Evolutionary conservation across 2,113 vertebrate species (phyloP).

Genomic region (Oostethus manadensis): DNA sequence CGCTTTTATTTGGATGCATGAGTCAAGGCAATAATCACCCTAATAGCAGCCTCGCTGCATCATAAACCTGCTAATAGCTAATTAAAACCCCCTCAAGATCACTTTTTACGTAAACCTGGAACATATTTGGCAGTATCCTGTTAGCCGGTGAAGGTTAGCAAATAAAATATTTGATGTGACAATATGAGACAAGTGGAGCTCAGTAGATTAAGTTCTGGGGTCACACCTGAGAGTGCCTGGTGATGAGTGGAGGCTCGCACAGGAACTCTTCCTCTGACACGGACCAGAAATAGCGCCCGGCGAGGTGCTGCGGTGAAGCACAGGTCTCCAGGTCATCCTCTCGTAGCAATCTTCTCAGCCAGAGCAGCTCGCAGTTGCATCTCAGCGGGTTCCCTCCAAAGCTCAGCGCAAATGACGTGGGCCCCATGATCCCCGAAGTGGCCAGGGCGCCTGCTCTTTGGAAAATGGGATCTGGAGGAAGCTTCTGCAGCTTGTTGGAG

Average conservation of each 20-base stretch:
- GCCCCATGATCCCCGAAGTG: constrained; percentile 89
- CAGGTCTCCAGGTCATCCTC: constrained; percentile 97
- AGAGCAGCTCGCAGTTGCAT: constrained; percentile 97
- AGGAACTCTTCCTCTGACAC: constrained; percentile 97
- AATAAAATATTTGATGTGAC: constrained; percentile 38
- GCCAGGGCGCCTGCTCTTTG: constrained; percentile 90
- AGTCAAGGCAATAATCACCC: constrained; percentile 1
- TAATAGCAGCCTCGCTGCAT: constrained; percentile 2
- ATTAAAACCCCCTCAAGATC: no score
- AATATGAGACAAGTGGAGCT: neutral
- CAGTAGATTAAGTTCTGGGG: neutral
- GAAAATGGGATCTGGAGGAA: constrained; percentile 94
- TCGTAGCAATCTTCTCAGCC: constrained; percentile 85
- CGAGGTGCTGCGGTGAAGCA: constrained; percentile 86
- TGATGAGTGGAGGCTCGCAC: constrained; percentile 96
- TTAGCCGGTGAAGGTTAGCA: constrained; percentile 17
- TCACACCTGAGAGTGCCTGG: constrained; percentile 83
- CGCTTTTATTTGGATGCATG: constrained; percentile 40
- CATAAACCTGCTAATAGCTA: constrained; percentile 26
- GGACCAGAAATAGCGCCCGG: constrained; percentile 96
- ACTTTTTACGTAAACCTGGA: neutral
- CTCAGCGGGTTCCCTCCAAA: constrained; percentile 96
- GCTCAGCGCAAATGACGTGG: constrained; percentile 85
- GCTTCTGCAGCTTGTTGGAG: constrained; percentile 97
- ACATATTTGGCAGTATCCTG: constrained; percentile 30